Evolutionary conservation across 1,140 invertebrate genomes (phyloP).

Genomic region (fruit fly (Drosophila melanogaster)): Release_6_plus_ISO1_MT NT_033779.5:6862001-6862500

Average conservation of each 20-base stretch:
- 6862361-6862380: background rate
- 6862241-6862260: conserved; percentile 95
- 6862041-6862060: conserved; percentile 97
- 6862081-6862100: conserved; percentile 95
- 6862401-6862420: conserved; percentile 94
- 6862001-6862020: conserved; percentile 94
- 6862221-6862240: conserved; percentile 95
- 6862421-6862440: conserved; percentile 91
- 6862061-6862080: conserved; percentile 95
- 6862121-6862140: conserved; percentile 88
- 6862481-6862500: conserved; percentile 91
- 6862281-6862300: conserved; percentile 88
- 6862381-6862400: conserved; percentile 89
- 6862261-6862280: conserved; percentile 87
- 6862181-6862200: conserved; percentile 92
- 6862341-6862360: background rate
- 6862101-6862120: conserved; percentile 91
- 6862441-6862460: conserved; percentile 92
- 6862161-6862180: conserved; percentile 92
- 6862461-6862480: conserved; percentile 90
- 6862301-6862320: conserved; percentile 90
- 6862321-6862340: background rate
- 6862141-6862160: conserved; percentile 95
- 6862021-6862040: conserved; percentile 94
- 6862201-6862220: conserved; percentile 94